Percentiles rank a stretch among this genome's conserved stretches.
Evolutionary conservation across 2,113 vertebrate genomes (phyloP).

Genomic region (Gobiocypris rarus): DNA sequence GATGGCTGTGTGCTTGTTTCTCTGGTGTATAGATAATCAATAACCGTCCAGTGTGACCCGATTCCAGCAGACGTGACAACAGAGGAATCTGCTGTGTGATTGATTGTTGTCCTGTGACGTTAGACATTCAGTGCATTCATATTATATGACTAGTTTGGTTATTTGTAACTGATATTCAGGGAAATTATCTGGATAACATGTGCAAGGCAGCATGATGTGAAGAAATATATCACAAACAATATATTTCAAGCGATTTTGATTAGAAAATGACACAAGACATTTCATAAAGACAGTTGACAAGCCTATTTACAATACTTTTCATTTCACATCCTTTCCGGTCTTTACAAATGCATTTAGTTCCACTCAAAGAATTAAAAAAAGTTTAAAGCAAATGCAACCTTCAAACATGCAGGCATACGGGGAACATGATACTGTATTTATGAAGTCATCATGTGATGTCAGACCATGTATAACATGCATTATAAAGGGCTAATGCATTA

Average conservation of each 20-base stretch:
- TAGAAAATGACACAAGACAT: background rate
- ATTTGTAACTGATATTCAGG: background rate
- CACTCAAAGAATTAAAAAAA: background rate
- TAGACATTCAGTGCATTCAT: background rate
- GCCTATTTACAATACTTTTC: background rate
- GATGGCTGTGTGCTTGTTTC: too few species aligned
- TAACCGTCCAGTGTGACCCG: constrained; percentile 1
- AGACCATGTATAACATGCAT: background rate
- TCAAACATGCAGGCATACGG: background rate
- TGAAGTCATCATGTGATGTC: constrained; percentile 1
- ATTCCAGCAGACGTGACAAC: background rate
- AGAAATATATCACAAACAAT: background rate
- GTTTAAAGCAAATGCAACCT: background rate
- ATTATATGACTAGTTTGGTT: background rate
- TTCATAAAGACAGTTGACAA: background rate
- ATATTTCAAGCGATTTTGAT: background rate
- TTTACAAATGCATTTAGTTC: background rate
- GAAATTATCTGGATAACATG: background rate
- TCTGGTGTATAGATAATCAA: background rate
- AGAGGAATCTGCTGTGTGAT: background rate
- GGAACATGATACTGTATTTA: background rate
- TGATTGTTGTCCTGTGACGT: background rate
- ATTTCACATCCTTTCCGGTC: background rate
- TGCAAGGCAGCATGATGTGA: background rate
- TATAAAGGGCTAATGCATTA: background rate